These are phyloP conservation scores for Corythaixoides concolor DNA, from an alignment of 2,113 vertebrate genomes.

Conservation along the genomic window DNA sequence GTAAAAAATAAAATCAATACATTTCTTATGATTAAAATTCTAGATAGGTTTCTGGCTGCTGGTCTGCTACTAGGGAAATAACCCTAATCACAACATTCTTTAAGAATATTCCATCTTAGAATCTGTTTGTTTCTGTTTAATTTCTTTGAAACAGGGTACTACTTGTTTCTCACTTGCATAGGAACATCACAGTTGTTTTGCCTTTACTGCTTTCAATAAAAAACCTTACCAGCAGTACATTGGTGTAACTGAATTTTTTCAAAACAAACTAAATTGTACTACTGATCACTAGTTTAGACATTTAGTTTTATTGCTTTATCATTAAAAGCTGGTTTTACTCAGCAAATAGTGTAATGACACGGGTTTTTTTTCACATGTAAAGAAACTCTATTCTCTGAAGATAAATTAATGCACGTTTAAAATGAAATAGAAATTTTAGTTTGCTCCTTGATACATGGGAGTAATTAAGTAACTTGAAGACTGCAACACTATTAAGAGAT, in stretches of 20 bases:
- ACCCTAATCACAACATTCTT: background rate
- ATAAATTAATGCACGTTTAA: background rate
- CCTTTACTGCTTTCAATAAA: background rate
- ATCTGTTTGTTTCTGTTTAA: background rate
- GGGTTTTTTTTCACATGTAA: background rate
- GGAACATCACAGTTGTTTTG: background rate
- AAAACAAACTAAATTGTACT: background rate
- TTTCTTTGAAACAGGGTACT: background rate
- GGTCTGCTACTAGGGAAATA: background rate
- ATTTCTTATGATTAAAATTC: background rate
- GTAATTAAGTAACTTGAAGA: background rate
- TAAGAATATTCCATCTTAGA: background rate
- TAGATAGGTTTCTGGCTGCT: background rate
- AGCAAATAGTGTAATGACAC: background rate
- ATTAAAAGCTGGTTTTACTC: background rate
- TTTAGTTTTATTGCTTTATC: background rate
- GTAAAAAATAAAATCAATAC: background rate
- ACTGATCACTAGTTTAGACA: background rate
- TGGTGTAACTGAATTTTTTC: background rate
- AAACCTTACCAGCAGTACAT: background rate
- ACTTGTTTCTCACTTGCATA: background rate
- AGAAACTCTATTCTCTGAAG: background rate
- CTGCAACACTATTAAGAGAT: background rate
- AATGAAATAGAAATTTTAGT: background rate
- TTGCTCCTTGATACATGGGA: background rate